Base-by-base conservation (phyloP, 2,113 vertebrate species). In the Psammodynastes pulverulentus region DNA sequence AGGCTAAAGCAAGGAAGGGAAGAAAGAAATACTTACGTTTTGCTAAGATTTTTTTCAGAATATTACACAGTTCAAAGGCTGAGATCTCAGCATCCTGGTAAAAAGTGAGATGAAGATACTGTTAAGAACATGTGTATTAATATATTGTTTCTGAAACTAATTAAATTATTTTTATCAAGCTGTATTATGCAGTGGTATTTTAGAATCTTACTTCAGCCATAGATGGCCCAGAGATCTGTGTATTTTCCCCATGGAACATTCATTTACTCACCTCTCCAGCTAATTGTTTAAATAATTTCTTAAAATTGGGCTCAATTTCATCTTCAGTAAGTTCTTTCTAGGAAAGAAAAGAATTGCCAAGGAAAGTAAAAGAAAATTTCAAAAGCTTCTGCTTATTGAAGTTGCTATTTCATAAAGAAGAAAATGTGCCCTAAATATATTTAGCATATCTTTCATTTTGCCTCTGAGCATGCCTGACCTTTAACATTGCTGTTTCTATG, bases 11-110 rank as follows among this genome's bases (percentile, higher is more conserved):
- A 54, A 49, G 24, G 46, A 3, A 6, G 88, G 23, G 23, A 0
- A 48, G 29, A 29, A 54, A 8, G 79, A 91, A 90, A 49, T 84
- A 97, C 98, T 98, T 94, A 98, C 97, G 96, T 94, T 95, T 98
- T 39, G 97, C 97, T 39, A 98, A 95, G 53, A 98, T 92, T 95
- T 96, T 97, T 39, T 97, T 97, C 95, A 98, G 89, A 96, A 98
- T 98, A 84, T 84, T 97, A 94, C 96, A 96, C 85, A 98, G 88
- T 91, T 98, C 98, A 0, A 98, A 98, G 92, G 97, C 97, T 0
- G 98, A 98, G 91, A 98, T 98, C 95, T 98, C 98, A 0, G 96
- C 97, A 23, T 98, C 98, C 98, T 98, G 95, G 0, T 5, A 92
- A 90, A 92, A 91, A 26, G 34, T 9, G 79, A 92, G 45, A 90